phyloP scores from a whole-genome alignment of 1,140 invertebrate species.

The Hyles euphorbiae region DNA sequence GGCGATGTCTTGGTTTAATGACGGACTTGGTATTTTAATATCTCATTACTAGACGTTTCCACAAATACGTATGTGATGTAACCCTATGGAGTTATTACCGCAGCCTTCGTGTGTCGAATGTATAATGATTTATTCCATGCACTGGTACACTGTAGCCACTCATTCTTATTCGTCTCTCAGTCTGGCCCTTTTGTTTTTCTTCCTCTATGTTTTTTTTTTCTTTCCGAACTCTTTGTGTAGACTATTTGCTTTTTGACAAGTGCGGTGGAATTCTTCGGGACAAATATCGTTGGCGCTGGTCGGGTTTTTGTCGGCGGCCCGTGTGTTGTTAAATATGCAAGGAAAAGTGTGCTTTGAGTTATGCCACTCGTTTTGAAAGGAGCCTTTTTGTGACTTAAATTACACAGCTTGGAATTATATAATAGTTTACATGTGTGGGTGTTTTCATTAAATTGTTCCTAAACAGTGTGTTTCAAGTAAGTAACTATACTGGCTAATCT shows the following conservation, averaged over 20 bases:
- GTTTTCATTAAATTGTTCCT: neutral
- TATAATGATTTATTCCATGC: slow-evolving; percentile 44
- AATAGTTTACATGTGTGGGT: no score
- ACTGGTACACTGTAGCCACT: slow-evolving; percentile 15
- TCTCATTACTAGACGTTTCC: slow-evolving; percentile 21
- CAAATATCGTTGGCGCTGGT: slow-evolving; percentile 55
- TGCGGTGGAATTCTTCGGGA: slow-evolving; percentile 50
- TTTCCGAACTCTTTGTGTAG: slow-evolving; percentile 41
- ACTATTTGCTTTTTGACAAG: slow-evolving; percentile 67
- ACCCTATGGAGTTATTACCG: slow-evolving; percentile 19
- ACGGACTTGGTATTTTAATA: slow-evolving; percentile 32
- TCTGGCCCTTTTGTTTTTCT: slow-evolving; percentile 53
- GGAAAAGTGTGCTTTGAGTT: neutral
- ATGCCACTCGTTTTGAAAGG: slow-evolving; percentile 30
- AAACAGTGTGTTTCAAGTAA: neutral
- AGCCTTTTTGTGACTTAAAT: no score
- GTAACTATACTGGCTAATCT: neutral
- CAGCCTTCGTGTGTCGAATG: slow-evolving; percentile 42
- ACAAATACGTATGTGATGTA: slow-evolving; percentile 17
- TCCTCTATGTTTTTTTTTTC: slow-evolving; percentile 39
- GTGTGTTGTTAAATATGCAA: slow-evolving; percentile 21
- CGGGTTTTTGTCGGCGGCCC: slow-evolving; percentile 37
- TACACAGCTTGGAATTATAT: no score
- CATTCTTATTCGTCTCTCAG: slow-evolving; percentile 53
- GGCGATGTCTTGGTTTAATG: slow-evolving; percentile 32